Percentiles rank a stretch among this genome's conserved stretches.
These are phyloP conservation scores for Tetramorium alpestre DNA, from an alignment of 1,140 invertebrate genomes.

Conservation along the genomic window DNA sequence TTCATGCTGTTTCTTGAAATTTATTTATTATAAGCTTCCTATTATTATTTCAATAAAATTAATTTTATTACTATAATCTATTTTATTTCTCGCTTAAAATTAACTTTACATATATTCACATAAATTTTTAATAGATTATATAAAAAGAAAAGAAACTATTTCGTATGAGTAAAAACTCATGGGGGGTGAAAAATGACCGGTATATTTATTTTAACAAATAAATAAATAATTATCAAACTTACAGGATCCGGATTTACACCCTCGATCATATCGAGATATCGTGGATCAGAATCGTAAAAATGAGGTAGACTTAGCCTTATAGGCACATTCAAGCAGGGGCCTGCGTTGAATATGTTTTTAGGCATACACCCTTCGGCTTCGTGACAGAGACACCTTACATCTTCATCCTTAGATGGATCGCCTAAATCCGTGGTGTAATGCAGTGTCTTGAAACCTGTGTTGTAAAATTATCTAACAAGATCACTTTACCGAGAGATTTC, in stretches of 20 bases:
- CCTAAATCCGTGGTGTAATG: slow-evolving; percentile 14
- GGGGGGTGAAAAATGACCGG: neutral
- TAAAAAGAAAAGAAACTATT: neutral
- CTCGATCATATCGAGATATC: slow-evolving; percentile 23
- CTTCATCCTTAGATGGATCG: neutral
- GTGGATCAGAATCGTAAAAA: slow-evolving; percentile 13
- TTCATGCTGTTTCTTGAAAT: neutral
- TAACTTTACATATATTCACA: neutral
- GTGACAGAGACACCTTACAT: slow-evolving; percentile 14
- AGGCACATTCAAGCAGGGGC: neutral
- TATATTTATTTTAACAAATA: neutral
- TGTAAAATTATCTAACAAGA: slow-evolving; percentile 1
- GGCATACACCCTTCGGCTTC: slow-evolving; percentile 39
- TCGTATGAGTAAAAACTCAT: neutral
- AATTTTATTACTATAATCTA: neutral
- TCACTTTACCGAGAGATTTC: neutral
- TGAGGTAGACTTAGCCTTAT: slow-evolving; percentile 46
- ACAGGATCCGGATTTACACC: slow-evolving; percentile 25
- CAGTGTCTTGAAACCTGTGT: slow-evolving; percentile 35
- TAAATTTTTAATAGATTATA: neutral
- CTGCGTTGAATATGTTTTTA: slow-evolving; percentile 23
- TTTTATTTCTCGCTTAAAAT: neutral
- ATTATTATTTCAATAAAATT: neutral
- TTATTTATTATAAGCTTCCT: neutral
- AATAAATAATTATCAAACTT: neutral